Evolutionary conservation across 1,140 invertebrate species (phyloP).

Genomic region (Drosophila ambigua): DNA sequence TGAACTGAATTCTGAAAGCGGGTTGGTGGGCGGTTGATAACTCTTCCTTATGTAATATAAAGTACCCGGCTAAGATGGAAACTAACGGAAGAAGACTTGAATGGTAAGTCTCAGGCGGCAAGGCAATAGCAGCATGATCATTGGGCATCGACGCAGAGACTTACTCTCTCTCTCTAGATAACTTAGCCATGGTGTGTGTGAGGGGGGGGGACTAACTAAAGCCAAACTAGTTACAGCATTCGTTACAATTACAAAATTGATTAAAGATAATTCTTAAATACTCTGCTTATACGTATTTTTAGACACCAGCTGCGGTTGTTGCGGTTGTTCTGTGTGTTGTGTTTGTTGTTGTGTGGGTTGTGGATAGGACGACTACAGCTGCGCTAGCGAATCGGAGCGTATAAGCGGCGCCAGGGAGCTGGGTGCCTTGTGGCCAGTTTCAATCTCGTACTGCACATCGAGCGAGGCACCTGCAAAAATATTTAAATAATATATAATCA

Average conservation of each 20-base stretch:
- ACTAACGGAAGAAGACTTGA: not conserved
- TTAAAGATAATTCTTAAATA: constrained; percentile 44
- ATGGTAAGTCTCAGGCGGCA: too few species aligned
- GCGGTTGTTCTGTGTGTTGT: constrained; percentile 24
- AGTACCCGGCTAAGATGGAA: too few species aligned
- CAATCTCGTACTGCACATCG: constrained; percentile 91
- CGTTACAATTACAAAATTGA: constrained; percentile 57
- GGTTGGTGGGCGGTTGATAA: not conserved
- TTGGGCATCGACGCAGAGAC: too few species aligned
- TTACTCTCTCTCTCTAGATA: too few species aligned
- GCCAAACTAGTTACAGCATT: constrained; percentile 77
- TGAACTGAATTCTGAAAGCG: constrained; percentile 14
- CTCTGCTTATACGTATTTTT: constrained; percentile 56
- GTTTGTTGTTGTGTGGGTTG: constrained; percentile 2
- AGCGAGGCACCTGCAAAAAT: constrained; percentile 86
- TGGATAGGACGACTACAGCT: constrained; percentile 85
- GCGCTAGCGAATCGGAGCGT: constrained; percentile 89
- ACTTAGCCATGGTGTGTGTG: too few species aligned
- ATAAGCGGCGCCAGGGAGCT: constrained; percentile 92
- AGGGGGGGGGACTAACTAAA: constrained; percentile 49
- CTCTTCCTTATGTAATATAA: too few species aligned
- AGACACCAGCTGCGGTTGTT: constrained; percentile 47
- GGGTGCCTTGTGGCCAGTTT: constrained; percentile 89
- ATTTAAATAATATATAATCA: constrained; percentile 19
- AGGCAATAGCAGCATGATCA: too few species aligned